A percentile compares a stretch with the other conserved stretches of the same genome.
Evolutionary conservation across 2,113 vertebrate species (phyloP).

Genomic region (Labrus mixtus): DNA sequence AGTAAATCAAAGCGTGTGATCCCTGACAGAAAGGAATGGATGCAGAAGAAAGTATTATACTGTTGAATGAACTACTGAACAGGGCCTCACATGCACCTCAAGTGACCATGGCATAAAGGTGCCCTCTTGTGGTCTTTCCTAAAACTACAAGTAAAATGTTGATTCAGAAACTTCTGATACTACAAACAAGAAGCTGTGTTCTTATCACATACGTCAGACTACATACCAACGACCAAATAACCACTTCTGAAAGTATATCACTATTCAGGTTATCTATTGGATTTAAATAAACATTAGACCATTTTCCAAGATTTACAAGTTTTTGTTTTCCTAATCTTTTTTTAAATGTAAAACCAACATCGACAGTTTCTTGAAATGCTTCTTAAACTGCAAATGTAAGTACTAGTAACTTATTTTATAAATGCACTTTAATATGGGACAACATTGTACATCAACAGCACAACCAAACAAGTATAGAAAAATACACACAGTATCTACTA

Average conservation of each 20-base stretch:
- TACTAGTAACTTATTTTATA: not conserved
- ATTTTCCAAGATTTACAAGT: not conserved
- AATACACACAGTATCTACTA: not conserved
- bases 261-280: not conserved
- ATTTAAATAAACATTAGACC: not conserved
- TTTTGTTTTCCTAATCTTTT: not conserved
- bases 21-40: constrained; percentile 77
- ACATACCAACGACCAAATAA: not conserved
- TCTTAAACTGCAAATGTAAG: no score
- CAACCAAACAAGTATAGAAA: not conserved
- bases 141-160: constrained; percentile 48
- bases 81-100: not conserved
- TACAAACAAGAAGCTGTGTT: not conserved
- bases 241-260: not conserved
- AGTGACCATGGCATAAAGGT: not conserved
- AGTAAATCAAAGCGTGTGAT: constrained; percentile 96
- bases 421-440: not conserved
- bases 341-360: not conserved
- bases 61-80: not conserved
- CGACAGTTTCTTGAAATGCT: not conserved
- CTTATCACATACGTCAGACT: not conserved
- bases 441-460: not conserved
- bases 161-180: not conserved
- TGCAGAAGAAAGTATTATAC: not conserved
- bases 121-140: constrained; percentile 70